These are phyloP conservation scores for Agrenia bidenticulata DNA, from an alignment of 2,888 invertebrate species.

Conservation along the genomic window DNA sequence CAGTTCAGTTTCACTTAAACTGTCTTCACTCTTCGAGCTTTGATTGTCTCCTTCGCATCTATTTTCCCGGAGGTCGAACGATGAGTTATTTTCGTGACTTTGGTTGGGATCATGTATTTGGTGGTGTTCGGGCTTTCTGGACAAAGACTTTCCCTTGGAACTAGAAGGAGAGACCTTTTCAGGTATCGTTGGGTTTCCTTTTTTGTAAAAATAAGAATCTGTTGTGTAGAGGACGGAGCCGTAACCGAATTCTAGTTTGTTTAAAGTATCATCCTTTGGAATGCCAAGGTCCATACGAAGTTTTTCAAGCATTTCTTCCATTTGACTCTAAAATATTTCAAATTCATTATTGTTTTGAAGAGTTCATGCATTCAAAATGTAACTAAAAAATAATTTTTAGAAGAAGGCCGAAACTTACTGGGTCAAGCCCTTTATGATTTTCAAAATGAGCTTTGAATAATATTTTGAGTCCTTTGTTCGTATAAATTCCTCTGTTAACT, in stretches of 20 bases:
- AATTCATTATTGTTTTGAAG: background rate
- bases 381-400: background rate
- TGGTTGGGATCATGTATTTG: background rate
- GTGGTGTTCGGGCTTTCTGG: background rate
- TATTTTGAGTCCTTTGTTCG: slow-evolving; percentile 60
- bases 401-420: slow-evolving; percentile 56
- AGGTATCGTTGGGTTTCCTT: background rate
- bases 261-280: slow-evolving; percentile 55
- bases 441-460: slow-evolving; percentile 61
- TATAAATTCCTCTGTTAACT: slow-evolving; percentile 60
- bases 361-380: background rate
- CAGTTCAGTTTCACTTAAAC: slow-evolving; percentile 35
- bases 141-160: background rate
- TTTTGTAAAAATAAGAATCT: background rate
- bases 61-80: background rate
- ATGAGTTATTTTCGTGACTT: background rate
- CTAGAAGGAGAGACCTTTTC: background rate
- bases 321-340: background rate
- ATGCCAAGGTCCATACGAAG: slow-evolving; percentile 58
- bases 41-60: background rate
- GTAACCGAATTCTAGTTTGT: slow-evolving; percentile 54
- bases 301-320: slow-evolving; percentile 58
- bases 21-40: slow-evolving; percentile 20
- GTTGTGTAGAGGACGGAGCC: slow-evolving; percentile 40
- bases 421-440: slow-evolving; percentile 59